A percentile compares a stretch with the other conserved stretches of the same genome.
phyloP scores from a whole-genome alignment of 2,113 vertebrate genomes.

The Sula dactylatra region DNA sequence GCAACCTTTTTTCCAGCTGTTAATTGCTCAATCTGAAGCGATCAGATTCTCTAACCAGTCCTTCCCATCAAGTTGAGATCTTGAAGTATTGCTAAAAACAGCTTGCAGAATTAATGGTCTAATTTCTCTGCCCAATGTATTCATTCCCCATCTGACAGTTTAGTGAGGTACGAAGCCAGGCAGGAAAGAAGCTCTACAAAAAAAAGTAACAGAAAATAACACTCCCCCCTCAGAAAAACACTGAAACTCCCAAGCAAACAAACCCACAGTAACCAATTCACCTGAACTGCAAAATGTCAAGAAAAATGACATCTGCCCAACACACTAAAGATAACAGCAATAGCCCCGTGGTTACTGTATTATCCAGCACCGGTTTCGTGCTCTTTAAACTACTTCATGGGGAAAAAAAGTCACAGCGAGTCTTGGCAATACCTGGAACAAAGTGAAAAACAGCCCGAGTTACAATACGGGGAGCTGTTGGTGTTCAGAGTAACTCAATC shows the following conservation, averaged over 20 bases:
- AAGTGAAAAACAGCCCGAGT: not conserved
- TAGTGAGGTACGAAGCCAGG: not conserved
- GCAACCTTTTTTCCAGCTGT: conserved; percentile 51
- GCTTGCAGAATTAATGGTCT: not conserved
- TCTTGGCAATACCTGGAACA: conserved; percentile 24
- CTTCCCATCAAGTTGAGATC: conserved; percentile 34
- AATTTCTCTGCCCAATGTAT: conserved; percentile 24
- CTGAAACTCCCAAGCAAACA: rapidly evolving
- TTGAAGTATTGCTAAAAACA: conserved; percentile 7
- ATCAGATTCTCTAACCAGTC: conserved; percentile 49
- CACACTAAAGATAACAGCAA: not conserved
- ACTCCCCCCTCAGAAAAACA: too few species aligned
- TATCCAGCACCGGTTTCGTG: conserved; percentile 7
- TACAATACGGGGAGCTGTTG: not conserved
- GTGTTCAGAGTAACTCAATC: conserved; percentile 35
- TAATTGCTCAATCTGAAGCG: conserved; percentile 47
- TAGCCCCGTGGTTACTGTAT: not conserved
- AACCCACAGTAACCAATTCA: not conserved
- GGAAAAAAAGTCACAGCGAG: not conserved
- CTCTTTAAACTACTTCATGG: not conserved
- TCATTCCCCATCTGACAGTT: not conserved
- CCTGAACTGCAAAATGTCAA: not conserved
- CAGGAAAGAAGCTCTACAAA: not conserved
- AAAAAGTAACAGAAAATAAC: not conserved
- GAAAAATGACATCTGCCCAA: not conserved